These are phyloP conservation scores for Anguilla japonica DNA, from an alignment of 2,113 vertebrate species.

Conservation along the genomic window DNA sequence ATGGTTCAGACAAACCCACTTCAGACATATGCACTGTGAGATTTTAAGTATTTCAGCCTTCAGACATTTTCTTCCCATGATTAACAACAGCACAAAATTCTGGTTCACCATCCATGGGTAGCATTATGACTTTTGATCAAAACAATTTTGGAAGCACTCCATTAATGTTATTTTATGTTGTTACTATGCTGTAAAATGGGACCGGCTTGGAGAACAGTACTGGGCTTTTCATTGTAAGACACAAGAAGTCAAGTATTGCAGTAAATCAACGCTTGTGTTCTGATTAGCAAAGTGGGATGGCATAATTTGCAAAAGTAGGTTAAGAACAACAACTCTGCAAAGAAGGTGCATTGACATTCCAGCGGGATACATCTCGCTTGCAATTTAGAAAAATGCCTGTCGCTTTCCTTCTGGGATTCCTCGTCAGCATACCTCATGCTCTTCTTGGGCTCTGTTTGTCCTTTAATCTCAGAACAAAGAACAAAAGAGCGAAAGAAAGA, in stretches of 20 bases:
- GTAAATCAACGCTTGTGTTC: constrained; percentile 26
- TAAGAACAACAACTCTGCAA: constrained; percentile 30
- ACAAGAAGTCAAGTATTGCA: constrained; percentile 2
- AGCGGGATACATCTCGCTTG: background rate
- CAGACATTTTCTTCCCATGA: background rate
- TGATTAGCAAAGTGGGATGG: constrained; percentile 27
- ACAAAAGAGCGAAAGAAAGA: background rate
- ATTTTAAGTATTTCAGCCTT: background rate
- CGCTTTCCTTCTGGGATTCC: background rate
- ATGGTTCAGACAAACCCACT: no score
- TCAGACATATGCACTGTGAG: background rate
- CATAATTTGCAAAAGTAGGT: constrained; percentile 35
- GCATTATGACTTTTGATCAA: background rate
- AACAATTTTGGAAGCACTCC: background rate
- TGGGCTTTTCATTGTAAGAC: background rate
- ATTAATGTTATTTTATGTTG: background rate
- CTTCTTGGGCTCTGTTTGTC: background rate
- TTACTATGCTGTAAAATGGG: background rate
- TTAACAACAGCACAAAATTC: background rate
- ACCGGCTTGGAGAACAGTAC: background rate
- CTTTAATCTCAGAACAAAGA: constrained; percentile 28
- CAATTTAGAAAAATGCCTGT: background rate
- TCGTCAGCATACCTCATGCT: background rate
- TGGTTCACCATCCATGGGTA: background rate
- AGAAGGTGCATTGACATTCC: background rate